Evolutionary conservation across 2,797 vertebrate species (phyloP).

Genomic region (Mus minutoides): DNA sequence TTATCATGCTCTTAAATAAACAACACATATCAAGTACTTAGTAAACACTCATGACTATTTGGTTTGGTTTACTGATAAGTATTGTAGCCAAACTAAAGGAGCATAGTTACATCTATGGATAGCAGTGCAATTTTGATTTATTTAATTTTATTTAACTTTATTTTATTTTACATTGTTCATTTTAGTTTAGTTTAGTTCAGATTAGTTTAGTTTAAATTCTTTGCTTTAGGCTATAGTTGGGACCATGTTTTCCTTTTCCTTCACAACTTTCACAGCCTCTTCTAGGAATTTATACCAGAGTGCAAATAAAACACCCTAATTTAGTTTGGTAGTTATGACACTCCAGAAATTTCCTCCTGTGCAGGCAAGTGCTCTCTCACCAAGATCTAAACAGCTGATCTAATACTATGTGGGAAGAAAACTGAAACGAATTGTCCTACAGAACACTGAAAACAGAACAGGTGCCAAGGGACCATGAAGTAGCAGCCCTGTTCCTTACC

Average conservation of each 20-base stretch:
- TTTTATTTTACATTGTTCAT: background rate
- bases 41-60: background rate
- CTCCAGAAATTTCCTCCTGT: background rate
- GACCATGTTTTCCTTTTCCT: background rate
- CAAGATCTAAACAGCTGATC: background rate
- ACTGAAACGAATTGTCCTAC: background rate
- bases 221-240: background rate
- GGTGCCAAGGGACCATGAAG: rapidly evolving
- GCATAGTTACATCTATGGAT: background rate
- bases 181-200: background rate
- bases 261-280: background rate
- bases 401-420: background rate
- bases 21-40: background rate
- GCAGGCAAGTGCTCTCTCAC: background rate
- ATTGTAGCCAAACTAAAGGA: background rate
- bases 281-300: background rate
- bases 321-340: background rate
- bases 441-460: background rate
- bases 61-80: background rate
- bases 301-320: background rate
- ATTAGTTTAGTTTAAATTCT: background rate
- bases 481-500: background rate
- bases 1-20: background rate
- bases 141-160: background rate
- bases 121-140: background rate